Evolutionary conservation across 2,113 vertebrate species (phyloP), one percentile per base, ranked within the genome.

Genomic region (Ammospiza caudacuta): DNA sequence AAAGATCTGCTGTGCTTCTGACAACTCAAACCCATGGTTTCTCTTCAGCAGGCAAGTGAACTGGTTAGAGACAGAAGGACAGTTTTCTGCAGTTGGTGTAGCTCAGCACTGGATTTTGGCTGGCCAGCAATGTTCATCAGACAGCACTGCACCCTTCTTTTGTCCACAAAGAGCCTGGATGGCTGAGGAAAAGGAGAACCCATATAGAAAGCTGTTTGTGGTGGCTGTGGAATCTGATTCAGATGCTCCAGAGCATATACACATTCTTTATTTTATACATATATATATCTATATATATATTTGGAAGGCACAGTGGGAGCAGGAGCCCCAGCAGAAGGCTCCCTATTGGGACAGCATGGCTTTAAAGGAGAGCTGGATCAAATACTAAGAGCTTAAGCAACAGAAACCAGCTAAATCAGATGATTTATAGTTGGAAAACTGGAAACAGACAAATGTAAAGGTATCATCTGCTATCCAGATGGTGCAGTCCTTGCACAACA

Each of bases 401-500:
- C 41, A 95, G 75, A 93, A 93, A 95, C 44, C 64, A 96, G 43
- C 57, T 61, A 90, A 83, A 87, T 83, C 80, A 73, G 69, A 96
- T 82, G 94, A 96, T 96, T 96, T 95, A 96, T 84, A 90, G 88
- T 33, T 64, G 52, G 80, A 92, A 96, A 96, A 97, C 86, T 54
- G 58, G 72, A 90, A 96, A 81, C 92, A 96, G 94, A 73, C 85
- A 92, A 84, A 83, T 28, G 44, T 64, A 89, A 92, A 96, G 94
- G 92, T 93, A 94, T 96, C 93, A 96, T 97, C 95, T 97, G 95
- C 86, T 72, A 96, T 74, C 94, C 94, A 97, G 94, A 96, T 96
- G 94, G 93, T 54, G 66, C 46, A 67, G 80, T 11, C 68, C 68
- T 92, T 76, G 68, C 37, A 41, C 62, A 96, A 95, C 43, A 80